phyloP scores from a whole-genome alignment of 2,888 invertebrate species.

The Caenorhabditis angaria region DNA sequence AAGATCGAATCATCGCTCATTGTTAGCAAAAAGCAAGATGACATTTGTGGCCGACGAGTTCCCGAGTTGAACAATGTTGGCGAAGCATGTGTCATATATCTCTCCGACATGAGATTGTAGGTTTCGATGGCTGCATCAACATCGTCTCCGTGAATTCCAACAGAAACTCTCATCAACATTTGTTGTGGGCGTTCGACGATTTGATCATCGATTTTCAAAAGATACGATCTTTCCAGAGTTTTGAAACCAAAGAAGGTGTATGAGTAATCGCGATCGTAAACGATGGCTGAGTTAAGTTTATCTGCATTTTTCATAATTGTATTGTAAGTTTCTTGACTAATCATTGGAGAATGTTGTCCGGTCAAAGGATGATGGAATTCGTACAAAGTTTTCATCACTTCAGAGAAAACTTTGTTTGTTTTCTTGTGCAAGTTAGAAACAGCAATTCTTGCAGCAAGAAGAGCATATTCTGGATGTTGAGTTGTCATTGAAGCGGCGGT shows the following conservation, averaged over 20 bases:
- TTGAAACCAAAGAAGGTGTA: constrained; percentile 99
- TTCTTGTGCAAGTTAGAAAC: constrained; percentile 98
- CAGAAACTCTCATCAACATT: constrained; percentile 95
- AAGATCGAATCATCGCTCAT: constrained; percentile 85
- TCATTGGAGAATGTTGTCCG: constrained; percentile 82
- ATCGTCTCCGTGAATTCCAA: constrained; percentile 94
- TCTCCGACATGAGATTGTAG: constrained; percentile 91
- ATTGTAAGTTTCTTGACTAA: constrained; percentile 84
- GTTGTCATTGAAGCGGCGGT: constrained; percentile 98
- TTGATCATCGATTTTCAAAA: constrained; percentile 84
- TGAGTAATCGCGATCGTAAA: constrained; percentile 93
- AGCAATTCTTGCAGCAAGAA: constrained; percentile 82
- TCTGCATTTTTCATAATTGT: constrained; percentile 88
- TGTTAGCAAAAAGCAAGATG: constrained; percentile 91
- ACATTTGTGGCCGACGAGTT: constrained; percentile 87
- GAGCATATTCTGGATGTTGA: constrained; percentile 92
- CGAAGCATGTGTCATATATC: constrained; percentile 96
- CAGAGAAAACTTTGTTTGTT: constrained; percentile 82
- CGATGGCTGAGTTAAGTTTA: constrained; percentile 89
- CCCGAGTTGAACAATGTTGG: constrained; percentile 96
- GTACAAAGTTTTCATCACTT: constrained; percentile 88
- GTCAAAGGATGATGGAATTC: constrained; percentile 81
- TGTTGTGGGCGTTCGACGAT: constrained; percentile 96
- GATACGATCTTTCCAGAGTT: constrained; percentile 92
- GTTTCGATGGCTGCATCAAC: constrained; percentile 92